phyloP scores from a whole-genome alignment of 2,113 vertebrate species.

The Acanthisitta chloris region DNA sequence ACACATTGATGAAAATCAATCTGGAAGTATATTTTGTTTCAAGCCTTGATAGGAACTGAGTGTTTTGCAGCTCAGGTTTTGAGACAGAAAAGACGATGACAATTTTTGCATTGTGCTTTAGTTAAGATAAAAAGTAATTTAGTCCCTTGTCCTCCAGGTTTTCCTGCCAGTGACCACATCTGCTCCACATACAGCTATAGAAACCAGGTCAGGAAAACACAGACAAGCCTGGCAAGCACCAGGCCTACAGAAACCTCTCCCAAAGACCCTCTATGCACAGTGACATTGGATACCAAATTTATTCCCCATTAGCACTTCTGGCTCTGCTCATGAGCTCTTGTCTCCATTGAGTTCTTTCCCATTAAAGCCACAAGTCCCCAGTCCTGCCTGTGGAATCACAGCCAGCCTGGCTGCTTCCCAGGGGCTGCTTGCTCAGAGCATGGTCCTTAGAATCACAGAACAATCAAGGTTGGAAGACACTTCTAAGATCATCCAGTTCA shows the following conservation, averaged over 20 bases:
- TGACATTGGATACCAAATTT: not conserved
- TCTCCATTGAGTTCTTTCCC: not conserved
- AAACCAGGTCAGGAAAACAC: not conserved
- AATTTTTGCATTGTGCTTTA: not conserved
- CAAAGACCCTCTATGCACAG: not conserved
- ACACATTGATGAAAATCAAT: not conserved
- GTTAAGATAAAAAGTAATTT: not conserved
- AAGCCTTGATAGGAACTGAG: not conserved
- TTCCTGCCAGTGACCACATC: not conserved
- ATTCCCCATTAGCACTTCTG: not conserved
- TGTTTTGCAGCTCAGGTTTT: not conserved
- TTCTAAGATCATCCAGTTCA: too few relatives aligned
- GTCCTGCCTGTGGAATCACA: not conserved
- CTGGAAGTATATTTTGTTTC: not conserved
- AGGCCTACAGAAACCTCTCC: not conserved
- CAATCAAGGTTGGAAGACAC: too few relatives aligned
- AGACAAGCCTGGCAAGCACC: not conserved
- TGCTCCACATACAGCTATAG: not conserved
- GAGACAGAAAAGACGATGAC: not conserved
- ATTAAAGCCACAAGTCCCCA: not conserved
- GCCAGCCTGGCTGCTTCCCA: not conserved
- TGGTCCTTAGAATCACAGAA: too few relatives aligned
- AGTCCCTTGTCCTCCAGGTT: not conserved
- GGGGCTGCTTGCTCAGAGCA: not conserved
- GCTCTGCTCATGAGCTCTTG: not conserved